Evolutionary conservation across 2,113 vertebrate genomes (phyloP).

Genomic region (Chauna torquata): DNA sequence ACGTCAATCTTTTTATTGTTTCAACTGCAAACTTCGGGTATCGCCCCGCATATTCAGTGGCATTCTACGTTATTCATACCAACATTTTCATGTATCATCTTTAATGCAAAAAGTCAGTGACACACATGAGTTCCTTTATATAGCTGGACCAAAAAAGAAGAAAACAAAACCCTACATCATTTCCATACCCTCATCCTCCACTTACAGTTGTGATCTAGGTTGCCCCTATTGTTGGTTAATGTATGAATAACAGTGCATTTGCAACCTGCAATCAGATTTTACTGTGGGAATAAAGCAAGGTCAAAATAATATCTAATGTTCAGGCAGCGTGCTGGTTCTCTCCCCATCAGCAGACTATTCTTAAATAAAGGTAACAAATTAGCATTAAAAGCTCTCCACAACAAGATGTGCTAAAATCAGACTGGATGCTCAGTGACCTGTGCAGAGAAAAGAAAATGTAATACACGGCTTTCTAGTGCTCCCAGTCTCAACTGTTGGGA

Average conservation of each 20-base stretch:
- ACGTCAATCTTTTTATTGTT: neutral
- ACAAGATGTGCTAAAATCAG: neutral
- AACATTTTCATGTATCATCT: neutral
- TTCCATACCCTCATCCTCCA: neutral
- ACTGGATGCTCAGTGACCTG: neutral
- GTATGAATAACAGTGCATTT: neutral
- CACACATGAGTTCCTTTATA: neutral
- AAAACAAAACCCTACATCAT: neutral
- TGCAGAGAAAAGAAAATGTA: neutral
- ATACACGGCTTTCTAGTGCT: neutral
- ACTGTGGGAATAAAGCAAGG: slow-evolving; percentile 20
- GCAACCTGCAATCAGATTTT: neutral
- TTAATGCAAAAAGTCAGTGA: neutral
- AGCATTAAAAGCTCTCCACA: neutral
- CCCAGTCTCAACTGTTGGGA: neutral
- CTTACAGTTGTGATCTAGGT: neutral
- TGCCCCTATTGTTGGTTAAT: neutral
- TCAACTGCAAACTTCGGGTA: neutral
- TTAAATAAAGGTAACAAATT: slow-evolving; percentile 37
- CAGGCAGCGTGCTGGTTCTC: neutral
- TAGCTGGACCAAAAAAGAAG: neutral
- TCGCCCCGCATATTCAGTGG: neutral
- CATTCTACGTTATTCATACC: neutral
- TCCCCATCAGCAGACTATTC: neutral
- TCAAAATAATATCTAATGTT: slow-evolving; percentile 17